phyloP scores from a whole-genome alignment of 2,113 vertebrate species.

The Scomber japonicus region DNA sequence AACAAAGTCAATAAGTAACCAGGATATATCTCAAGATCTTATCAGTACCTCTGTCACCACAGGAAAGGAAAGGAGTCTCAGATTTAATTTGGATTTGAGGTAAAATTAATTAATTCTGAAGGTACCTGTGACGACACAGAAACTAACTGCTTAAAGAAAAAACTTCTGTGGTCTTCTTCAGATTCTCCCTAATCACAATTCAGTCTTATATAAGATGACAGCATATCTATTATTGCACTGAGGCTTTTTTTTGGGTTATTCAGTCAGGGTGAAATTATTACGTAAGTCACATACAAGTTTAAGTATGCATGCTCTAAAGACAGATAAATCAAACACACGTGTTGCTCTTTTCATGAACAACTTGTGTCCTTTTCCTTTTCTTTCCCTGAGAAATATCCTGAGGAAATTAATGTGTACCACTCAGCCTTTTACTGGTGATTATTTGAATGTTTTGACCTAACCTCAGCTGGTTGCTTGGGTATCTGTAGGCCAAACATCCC shows the following conservation, averaged over 20 bases:
- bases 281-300: background rate
- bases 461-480: conserved; percentile 37
- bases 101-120: conserved; percentile 39
- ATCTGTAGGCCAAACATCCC: conserved; percentile 38
- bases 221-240: background rate
- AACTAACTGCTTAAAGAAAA: background rate
- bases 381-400: background rate
- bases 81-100: conserved; percentile 54
- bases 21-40: conserved; percentile 16
- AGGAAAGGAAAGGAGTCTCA: conserved; percentile 26
- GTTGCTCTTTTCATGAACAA: background rate
- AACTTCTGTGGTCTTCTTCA: background rate
- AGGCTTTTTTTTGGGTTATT: background rate
- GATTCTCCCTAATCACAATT: background rate
- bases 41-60: conserved; percentile 30
- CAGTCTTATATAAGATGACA: background rate
- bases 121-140: conserved; percentile 14
- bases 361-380: background rate
- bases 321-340: background rate
- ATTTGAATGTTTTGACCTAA: conserved; percentile 38
- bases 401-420: background rate
- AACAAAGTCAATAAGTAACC: background rate
- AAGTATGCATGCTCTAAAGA: background rate
- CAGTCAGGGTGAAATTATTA: background rate
- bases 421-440: conserved; percentile 17